Evolutionary conservation across 1,140 invertebrate genomes (phyloP).

Genomic region (Drosophila subpulchrella): DNA sequence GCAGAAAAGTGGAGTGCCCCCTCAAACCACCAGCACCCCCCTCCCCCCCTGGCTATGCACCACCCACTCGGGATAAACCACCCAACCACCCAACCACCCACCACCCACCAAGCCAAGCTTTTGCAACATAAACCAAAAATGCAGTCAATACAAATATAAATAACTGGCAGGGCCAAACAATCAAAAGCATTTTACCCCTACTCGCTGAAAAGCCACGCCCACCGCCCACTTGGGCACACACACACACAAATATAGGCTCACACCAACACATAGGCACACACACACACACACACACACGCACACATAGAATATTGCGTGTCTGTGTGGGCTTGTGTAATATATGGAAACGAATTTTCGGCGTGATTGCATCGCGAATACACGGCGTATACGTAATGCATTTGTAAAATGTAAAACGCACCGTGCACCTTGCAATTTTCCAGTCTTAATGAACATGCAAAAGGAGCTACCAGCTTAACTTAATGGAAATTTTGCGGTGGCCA

Average conservation of each 20-base stretch:
- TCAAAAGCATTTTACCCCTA: constrained; percentile 53
- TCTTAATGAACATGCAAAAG: constrained; percentile 33
- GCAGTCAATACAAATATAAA: constrained; percentile 62
- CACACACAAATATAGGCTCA: not conserved
- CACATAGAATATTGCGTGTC: not conserved
- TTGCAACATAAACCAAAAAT: constrained; percentile 58
- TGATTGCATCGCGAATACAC: constrained; percentile 57
- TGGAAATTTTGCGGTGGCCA: constrained; percentile 21
- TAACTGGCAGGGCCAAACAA: constrained; percentile 57
- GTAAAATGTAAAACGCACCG: constrained; percentile 49
- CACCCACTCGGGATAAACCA: not conserved
- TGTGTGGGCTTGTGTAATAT: constrained; percentile 37
- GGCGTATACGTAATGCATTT: constrained; percentile 63
- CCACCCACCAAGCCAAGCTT: not conserved
- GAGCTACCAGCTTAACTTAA: not conserved
- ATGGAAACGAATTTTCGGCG: constrained; percentile 61
- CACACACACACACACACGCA: not conserved
- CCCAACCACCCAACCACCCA: not conserved
- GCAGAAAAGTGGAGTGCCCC: constrained; percentile 1
- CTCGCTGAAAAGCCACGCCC: not conserved
- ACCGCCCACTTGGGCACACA: constrained; percentile 1
- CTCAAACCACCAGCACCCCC: not conserved
- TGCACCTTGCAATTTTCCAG: constrained; percentile 30
- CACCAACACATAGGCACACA: no score
- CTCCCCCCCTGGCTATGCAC: no score